A percentile compares a stretch with the other conserved stretches of the same genome.
phyloP scores from a whole-genome alignment of 2,113 vertebrate genomes.

The Epinephelus fuscoguttatus region DNA sequence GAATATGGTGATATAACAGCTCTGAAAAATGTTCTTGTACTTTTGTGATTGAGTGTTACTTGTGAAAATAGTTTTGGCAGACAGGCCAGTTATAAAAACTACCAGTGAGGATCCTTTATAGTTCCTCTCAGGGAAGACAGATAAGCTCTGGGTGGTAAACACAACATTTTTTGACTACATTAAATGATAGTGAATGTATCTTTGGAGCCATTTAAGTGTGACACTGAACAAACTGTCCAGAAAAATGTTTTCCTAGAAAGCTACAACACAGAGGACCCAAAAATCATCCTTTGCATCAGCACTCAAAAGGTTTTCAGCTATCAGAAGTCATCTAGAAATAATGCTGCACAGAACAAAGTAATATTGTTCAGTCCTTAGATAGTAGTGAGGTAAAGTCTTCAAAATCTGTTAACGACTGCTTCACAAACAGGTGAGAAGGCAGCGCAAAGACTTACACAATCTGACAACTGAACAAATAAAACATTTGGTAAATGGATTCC shows the following conservation, averaged over 20 bases:
- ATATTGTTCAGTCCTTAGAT: neutral
- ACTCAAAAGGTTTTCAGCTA: neutral
- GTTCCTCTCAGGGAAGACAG: neutral
- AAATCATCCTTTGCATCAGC: neutral
- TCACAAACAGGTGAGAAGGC: conserved; percentile 15
- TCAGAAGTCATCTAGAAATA: neutral
- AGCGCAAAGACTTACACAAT: conserved; percentile 3
- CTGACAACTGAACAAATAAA: conserved; percentile 34
- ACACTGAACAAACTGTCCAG: neutral
- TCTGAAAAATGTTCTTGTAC: neutral
- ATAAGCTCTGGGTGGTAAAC: neutral
- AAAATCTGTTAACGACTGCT: neutral
- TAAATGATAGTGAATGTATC: neutral
- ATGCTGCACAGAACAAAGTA: neutral
- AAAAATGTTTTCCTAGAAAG: neutral
- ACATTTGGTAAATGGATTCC: neutral
- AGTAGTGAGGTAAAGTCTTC: neutral
- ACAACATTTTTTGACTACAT: too few relatives aligned
- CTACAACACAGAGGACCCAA: neutral
- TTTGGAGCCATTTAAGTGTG: neutral
- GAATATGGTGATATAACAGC: neutral
- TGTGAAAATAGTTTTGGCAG: neutral
- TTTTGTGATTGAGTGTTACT: neutral
- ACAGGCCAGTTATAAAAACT: neutral
- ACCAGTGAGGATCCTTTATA: neutral